phyloP scores from a whole-genome alignment of 2,113 vertebrate genomes.

The Oriolus oriolus region DNA sequence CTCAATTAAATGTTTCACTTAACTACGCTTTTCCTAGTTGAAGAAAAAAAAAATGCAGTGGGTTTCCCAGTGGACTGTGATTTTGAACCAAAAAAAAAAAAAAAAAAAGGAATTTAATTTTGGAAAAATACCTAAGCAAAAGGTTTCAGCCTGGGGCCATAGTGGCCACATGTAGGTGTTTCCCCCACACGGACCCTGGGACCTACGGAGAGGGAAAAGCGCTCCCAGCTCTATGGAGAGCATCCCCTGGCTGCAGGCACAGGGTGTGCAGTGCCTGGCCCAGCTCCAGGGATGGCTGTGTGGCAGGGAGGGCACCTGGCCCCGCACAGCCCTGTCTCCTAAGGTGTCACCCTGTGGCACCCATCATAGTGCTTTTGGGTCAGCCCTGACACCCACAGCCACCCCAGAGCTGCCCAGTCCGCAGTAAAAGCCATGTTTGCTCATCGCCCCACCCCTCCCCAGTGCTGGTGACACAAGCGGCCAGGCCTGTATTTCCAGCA shows the following conservation, averaged over 20 bases:
- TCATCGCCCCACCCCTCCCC: background rate
- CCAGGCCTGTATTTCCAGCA: conserved; percentile 1
- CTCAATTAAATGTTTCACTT: background rate
- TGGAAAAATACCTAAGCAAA: background rate
- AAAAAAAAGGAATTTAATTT: background rate
- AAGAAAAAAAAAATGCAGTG: background rate
- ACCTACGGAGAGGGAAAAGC: background rate
- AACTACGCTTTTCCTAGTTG: background rate
- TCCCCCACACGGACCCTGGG: accelerated
- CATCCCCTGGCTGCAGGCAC: background rate
- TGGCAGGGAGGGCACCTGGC: background rate
- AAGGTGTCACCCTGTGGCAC: background rate
- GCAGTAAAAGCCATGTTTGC: accelerated
- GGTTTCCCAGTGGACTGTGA: background rate
- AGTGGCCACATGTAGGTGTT: background rate
- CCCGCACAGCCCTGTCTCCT: background rate
- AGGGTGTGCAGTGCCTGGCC: background rate
- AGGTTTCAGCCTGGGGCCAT: background rate
- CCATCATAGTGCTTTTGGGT: accelerated
- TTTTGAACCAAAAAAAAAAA: background rate
- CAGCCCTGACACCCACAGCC: accelerated
- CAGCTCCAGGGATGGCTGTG: background rate
- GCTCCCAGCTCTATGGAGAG: background rate
- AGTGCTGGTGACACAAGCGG: background rate
- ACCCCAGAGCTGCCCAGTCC: background rate